phyloP scores from a whole-genome alignment of 2,797 vertebrate genomes.

The Acipenser transmontanus region DNA sequence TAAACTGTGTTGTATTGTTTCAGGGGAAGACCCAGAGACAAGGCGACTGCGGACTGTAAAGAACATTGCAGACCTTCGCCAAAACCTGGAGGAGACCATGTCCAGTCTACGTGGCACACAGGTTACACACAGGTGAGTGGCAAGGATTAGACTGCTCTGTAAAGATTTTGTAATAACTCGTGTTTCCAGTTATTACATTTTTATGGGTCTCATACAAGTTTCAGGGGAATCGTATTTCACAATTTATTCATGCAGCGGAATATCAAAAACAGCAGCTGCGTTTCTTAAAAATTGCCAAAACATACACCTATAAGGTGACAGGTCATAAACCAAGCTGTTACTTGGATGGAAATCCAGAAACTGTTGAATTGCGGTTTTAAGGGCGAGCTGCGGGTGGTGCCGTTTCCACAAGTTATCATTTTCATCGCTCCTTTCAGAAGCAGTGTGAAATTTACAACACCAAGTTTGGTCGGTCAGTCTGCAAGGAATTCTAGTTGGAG shows the following conservation, averaged over 20 bases:
- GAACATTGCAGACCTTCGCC: conserved; percentile 91
- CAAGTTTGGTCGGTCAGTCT: background rate
- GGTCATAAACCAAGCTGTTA: background rate
- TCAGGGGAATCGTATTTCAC: background rate
- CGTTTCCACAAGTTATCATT: conserved; percentile 10
- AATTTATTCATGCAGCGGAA: no score
- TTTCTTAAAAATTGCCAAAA: background rate
- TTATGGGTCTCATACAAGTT: background rate
- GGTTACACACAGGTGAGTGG: conserved; percentile 83
- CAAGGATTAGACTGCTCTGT: background rate
- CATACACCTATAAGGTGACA: background rate
- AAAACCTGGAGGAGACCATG: conserved; percentile 97
- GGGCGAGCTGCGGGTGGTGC: conserved; percentile 11
- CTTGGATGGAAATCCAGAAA: background rate
- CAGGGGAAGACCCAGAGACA: conserved; percentile 88
- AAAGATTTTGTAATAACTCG: background rate
- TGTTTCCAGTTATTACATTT: background rate
- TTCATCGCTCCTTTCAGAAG: conserved; percentile 11
- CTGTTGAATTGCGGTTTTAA: conserved; percentile 2
- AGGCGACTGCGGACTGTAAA: conserved; percentile 85
- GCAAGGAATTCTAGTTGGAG: background rate
- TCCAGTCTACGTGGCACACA: conserved; percentile 92
- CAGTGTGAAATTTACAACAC: background rate
- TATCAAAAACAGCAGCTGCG: background rate
- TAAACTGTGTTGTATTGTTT: conserved; percentile 1